Evolutionary conservation across 1,140 invertebrate species (phyloP), one percentile per base, ranked within the genome.

Genomic region (Lucilia cuprina): DNA sequence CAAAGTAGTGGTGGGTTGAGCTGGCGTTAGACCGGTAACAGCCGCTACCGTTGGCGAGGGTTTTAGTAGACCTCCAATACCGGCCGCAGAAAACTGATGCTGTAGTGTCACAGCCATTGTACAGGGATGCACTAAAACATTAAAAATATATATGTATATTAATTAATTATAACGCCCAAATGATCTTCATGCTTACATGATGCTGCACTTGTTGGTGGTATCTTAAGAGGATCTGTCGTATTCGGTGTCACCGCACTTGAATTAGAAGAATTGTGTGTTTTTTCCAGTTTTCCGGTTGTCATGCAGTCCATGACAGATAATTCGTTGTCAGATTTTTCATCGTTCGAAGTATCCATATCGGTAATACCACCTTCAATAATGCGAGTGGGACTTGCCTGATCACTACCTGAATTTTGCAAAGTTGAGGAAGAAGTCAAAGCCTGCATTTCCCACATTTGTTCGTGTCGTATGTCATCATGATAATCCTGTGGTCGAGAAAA

Each of bases 391-490:
- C 89, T 90, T 14, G 19, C 30, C 47, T 91, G 88, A 85, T 91
- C 89, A 77, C 89, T 87, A 5, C 41, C 47, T 0, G 41, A 8
- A 49, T 80, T 80, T 12, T 80, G 88, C 83, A 90, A 87, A 25
- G 88, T 87, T n/a, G 89, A 85, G 41, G 89, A 91, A 17, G 92
- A 92, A 74, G 92, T 93, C 86, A 96, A 92, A 75, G 95, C 94
- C 90, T 96, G 95, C 95, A 96, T 95, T 90, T 96, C 96, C 92
- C 96, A 93, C 93, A 96, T 95, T 89, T 97, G 96, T 88, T 96
- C 95, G 88, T 96, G 95, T 84, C 96, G 91, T 85, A 97, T 97
- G 86, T 96, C 96, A 87, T 97, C 96, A 91, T 97, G 97, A 92
- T 96, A 96, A 88, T 96, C 95, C 94, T 95, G 89, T 8, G 75